These are phyloP conservation scores for Papilio helenus DNA, from an alignment of 1,140 invertebrate genomes.

Conservation along the genomic window DNA sequence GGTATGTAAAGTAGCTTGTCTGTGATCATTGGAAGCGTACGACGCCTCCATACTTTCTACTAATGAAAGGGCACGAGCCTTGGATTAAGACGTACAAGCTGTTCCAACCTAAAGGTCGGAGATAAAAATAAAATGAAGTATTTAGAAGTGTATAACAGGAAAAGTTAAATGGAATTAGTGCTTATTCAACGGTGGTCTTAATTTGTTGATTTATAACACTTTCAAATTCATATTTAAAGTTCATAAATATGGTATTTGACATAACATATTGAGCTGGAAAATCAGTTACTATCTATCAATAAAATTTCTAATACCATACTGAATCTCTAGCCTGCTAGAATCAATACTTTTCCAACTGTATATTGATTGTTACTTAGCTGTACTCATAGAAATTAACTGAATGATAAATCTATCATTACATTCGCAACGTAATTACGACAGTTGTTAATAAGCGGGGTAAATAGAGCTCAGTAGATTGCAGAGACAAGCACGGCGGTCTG, in stretches of 20 bases:
- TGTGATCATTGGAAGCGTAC: neutral
- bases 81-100: neutral
- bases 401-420: constrained; percentile 16
- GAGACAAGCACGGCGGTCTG: constrained; percentile 41
- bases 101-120: neutral
- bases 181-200: neutral
- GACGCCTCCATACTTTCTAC: constrained; percentile 1
- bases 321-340: neutral
- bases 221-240: neutral
- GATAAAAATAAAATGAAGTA: neutral
- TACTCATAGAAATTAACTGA: neutral
- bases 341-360: neutral
- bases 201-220: neutral
- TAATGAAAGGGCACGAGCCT: constrained; percentile 13
- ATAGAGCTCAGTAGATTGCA: constrained; percentile 41
- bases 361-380: neutral
- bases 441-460: constrained; percentile 30
- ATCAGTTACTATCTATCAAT: neutral
- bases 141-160: neutral
- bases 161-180: neutral
- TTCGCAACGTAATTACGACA: constrained; percentile 5
- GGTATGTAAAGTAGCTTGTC: neutral
- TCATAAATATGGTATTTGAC: too few species aligned
- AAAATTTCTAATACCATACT: neutral
- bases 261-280: too few species aligned